Conservation (phyloP, 2,888 invertebrate species). For the Pocota personata region DNA sequence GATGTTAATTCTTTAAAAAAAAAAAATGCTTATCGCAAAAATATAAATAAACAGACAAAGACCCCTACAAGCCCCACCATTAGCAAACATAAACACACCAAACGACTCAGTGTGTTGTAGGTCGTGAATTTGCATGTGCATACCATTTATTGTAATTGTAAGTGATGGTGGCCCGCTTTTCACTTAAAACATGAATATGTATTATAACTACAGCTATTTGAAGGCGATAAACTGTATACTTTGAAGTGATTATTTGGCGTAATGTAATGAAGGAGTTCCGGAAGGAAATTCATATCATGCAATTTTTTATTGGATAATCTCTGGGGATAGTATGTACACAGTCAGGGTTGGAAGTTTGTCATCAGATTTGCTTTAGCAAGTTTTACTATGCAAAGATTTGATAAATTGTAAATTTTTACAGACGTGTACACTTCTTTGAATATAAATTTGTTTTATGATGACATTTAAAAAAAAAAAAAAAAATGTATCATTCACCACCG, state of each 20-base stretch:
- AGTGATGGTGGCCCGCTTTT: background rate
- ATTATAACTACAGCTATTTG: background rate
- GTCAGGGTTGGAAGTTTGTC: background rate
- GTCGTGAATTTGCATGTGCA: conserved; percentile 9
- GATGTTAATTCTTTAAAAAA: background rate
- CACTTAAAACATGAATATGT: background rate
- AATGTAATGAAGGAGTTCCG: conserved; percentile 11
- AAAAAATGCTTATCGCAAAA: background rate
- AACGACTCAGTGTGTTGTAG: background rate
- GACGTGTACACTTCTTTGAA: too few species aligned
- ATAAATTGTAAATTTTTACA: too few species aligned
- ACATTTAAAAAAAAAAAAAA: too few species aligned
- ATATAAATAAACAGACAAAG: background rate
- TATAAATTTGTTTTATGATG: too few species aligned
- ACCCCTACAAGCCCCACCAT: background rate
- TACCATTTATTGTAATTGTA: background rate
- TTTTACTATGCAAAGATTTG: too few species aligned
- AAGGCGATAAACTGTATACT: background rate
- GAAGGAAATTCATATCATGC: background rate
- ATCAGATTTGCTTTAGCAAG: too few species aligned
- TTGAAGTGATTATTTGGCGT: background rate
- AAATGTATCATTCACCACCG: too few species aligned
- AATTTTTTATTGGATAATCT: background rate
- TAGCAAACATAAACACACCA: background rate
- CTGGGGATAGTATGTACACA: background rate